Base-by-base conservation (phyloP, 2,113 vertebrate genomes). In the Steatornis caripensis region DNA sequence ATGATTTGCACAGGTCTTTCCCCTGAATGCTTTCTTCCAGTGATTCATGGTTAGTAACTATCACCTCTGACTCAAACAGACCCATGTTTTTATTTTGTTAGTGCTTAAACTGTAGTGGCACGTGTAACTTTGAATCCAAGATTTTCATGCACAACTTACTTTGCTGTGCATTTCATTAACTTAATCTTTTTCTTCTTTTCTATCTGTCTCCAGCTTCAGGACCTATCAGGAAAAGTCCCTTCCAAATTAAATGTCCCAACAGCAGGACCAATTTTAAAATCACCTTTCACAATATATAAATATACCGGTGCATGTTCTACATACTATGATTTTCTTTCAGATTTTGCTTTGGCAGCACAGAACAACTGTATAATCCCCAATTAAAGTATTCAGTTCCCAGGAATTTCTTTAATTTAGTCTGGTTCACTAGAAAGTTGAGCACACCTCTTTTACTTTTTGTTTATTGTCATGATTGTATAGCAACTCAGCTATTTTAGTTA, bases 401-500 rank as follows among this genome's bases (percentile, higher is more conserved):
- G 60, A 90, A 81, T 85, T 84, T 84, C 62, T 69, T 82, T 65
- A 64, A 71, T 81, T 71, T 65, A 68, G 23, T 75, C 39, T 39
- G 26, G 4, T 57, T 85, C 75, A 89, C 34, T 65, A 58, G 4
- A 80, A 85, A 75, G n/a, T 61, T 93, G 62, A 84, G 32, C 24
- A 49, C 3, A 12, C 9, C 34, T 81, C 74, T 68, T 53, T 29
- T 55, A 41, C n/a, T 69, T 53, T 74, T 85, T 60, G 51, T 74
- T 97, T 72, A 26, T 66, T 93, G 76, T 49, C 46, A 89, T 29
- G 54, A 78, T 37, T 62, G 51, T 66, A 30, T 0, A 81, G 69
- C 57, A 94, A 89, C 62, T 69, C 29, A 21, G 12, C 26, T 51
- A 84, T 76, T 96, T 93, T 84, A 91, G 39, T 54, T 49, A 78